These are phyloP conservation scores for Drosophila nannoptera DNA, from an alignment of 1,140 invertebrate species.

Conservation along the genomic window DNA sequence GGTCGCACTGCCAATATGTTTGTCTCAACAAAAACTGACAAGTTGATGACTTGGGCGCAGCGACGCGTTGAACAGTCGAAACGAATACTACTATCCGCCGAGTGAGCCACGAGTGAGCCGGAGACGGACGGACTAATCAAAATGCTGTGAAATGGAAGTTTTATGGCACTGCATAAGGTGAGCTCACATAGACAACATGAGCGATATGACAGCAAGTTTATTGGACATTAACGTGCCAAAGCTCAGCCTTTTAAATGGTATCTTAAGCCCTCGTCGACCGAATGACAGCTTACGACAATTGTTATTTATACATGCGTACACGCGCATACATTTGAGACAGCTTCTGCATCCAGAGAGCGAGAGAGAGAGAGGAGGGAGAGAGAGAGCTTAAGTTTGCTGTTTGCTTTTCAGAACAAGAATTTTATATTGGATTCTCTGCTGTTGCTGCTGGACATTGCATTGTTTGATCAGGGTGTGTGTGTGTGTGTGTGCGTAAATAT, in stretches of 20 bases:
- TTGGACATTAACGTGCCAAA: slow-evolving; percentile 15
- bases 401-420: neutral
- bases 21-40: slow-evolving; percentile 52
- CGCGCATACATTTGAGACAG: neutral
- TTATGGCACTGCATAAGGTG: slow-evolving; percentile 18
- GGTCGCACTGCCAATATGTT: slow-evolving; percentile 55
- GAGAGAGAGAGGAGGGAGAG: too few species aligned
- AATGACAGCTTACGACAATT: neutral
- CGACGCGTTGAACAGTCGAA: slow-evolving; percentile 48
- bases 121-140: slow-evolving; percentile 21
- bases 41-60: slow-evolving; percentile 62
- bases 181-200: slow-evolving; percentile 13
- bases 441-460: slow-evolving; percentile 2
- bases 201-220: slow-evolving; percentile 20
- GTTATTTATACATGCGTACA: neutral
- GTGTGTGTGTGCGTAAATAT: slow-evolving; percentile 40
- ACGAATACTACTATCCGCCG: slow-evolving; percentile 32
- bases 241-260: slow-evolving; percentile 1
- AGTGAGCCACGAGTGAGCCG: slow-evolving; percentile 3
- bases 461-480: neutral
- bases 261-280: neutral
- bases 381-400: neutral
- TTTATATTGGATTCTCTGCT: slow-evolving; percentile 4
- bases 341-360: neutral
- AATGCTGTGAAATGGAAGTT: slow-evolving; percentile 28